Base-by-base conservation (phyloP, 2,113 vertebrate species). In the Cyanoliseus patagonus region DNA sequence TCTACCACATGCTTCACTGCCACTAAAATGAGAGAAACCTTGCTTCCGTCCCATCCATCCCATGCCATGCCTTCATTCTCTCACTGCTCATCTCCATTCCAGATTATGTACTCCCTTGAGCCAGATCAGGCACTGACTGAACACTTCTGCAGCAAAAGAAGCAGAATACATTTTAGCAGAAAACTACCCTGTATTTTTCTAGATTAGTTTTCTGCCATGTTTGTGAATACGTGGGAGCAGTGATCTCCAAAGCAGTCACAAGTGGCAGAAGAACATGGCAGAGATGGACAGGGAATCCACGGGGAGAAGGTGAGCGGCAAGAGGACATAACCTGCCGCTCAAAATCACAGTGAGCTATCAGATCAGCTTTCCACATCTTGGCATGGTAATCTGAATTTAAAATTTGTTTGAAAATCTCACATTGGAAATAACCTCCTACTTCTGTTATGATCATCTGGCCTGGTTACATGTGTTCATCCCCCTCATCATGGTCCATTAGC, bases 191-290 rank as follows among this genome's bases (percentile, higher is more conserved):
- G 10, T 23, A 39, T 75, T 94, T 88, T 67, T 63, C 30, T 30
- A 72, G 6, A 18, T n/a, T 52, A 17, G 35, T 92, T 90, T 92
- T 92, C 28, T 49, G 30, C 9, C 13, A 8, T 30, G 23, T 78
- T 82, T 90, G 7, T 87, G 37, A 67, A 5, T 31, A 78, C 3
- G 2, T 59, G 3, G 6, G 6, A 41, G 8, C 11, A 62, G 14
- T 19, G 15, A 55, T 30, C 8, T 39, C 6, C 13, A 61, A 7
- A 82, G 20, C 7, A 85, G 10, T 27, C n/a, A 44, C 0, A 0
- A 44, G 6, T 51, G 30, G 15, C 11, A 35, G 39, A 5, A 70
- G 7, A 27, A 79, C 4, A 35, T 14, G 24, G 13, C 8, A 67
- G 55, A 73, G 22, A 25, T 33, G 14, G 13, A 25, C 11, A 57